phyloP scores from a whole-genome alignment of 53 echinoderm and acorn worm genomes.

The Crossaster papposus region DNA sequence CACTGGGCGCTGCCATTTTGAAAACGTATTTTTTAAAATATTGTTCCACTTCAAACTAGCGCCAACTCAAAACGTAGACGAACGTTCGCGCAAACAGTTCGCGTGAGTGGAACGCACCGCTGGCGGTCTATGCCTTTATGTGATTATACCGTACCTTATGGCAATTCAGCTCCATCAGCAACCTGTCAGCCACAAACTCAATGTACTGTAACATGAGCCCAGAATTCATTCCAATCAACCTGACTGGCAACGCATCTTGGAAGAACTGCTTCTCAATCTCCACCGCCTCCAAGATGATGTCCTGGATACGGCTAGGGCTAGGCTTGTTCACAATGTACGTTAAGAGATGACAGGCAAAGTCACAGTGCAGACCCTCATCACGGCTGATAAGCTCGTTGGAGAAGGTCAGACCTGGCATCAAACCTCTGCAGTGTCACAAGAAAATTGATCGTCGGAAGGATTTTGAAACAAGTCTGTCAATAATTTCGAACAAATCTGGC shows the following conservation, averaged over 20 bases:
- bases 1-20: no score
- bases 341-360: constrained; percentile 95
- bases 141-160: constrained; percentile 67
- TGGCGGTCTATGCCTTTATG: no score
- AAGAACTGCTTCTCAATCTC: constrained; percentile 80
- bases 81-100: no score
- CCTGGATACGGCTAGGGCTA: constrained; percentile 39
- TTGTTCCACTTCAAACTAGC: no score
- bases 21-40: no score
- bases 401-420: constrained; percentile 88
- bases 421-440: constrained; percentile 59
- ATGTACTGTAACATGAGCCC: constrained; percentile 85
- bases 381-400: constrained; percentile 96
- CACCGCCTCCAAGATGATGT: constrained; percentile 86
- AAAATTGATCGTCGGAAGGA: neutral
- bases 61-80: no score
- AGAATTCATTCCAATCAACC: constrained; percentile 91
- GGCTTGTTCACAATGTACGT: constrained; percentile 75
- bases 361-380: constrained; percentile 95
- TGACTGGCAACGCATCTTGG: constrained; percentile 73
- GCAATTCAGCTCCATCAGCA: constrained; percentile 77
- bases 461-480: neutral
- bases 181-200: constrained; percentile 89
- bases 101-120: no score
- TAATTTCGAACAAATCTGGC: neutral